Evolutionary conservation across 2,888 invertebrate species (phyloP), one percentile per base, ranked within the genome.

Genomic region (Troglohyphantes excavatus): DNA sequence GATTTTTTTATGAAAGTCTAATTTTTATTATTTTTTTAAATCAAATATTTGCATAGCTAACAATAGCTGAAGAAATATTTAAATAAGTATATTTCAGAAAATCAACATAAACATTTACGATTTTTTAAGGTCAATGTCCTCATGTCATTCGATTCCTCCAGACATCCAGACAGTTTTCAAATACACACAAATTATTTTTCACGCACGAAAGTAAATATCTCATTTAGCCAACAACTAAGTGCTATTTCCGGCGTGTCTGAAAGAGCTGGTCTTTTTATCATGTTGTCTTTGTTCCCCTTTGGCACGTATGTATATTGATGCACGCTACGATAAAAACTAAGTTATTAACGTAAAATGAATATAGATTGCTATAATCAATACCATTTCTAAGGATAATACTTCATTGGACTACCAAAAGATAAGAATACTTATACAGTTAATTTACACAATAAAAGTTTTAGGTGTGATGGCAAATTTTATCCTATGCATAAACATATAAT

Each of bases 281-380:
- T 17, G 13, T 53, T 53, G 53, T 13, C 0, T 1, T 17, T 53
- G 53, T n/a, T 17, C n/a, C n/a, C 53, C 5, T 39, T 39, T 39
- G 7, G 13, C 13, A 17, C n/a, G 53, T 53, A n/a, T 53, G 39
- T 53, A 7, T 5, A n/a, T 53, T n/a, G 53, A n/a, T 53, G 53
- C 53, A 53, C 53, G 53, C 53, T 53, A 53, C 39, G 39, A n/a
- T 17, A 53, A 53, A n/a, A n/a, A 53, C 53, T 53, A 53, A 53
- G 17, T 53, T 53, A 53, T 53, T n/a, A 53, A 53, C 53, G 5
- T 2, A n/a, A n/a, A 7, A 53, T 1, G n/a, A 46, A 17, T 53
- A 53, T 53, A 17, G 53, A 53, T 53, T 39, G 13, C 39, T 13
- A 11, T 39, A 13, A 39, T 39, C 39, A 13, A 11, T 39, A 39